Conservation (phyloP, 2,888 invertebrate species). For the Ctenicera cuprea region DNA sequence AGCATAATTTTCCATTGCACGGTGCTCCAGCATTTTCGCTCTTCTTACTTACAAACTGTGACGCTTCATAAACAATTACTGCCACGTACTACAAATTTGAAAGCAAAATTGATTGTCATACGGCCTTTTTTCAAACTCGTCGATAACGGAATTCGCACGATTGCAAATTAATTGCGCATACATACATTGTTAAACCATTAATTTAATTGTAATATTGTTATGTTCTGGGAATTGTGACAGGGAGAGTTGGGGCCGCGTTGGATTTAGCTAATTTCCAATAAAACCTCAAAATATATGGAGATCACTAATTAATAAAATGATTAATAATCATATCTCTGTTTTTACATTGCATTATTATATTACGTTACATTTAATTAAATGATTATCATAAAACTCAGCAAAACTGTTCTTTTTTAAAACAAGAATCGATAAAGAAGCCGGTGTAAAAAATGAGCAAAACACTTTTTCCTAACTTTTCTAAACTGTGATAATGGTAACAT, state of each 20-base stretch:
- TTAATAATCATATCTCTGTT: conserved; percentile 19
- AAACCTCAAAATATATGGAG: conserved; percentile 40
- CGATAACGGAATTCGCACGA: conserved; percentile 16
- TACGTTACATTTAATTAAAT: too few relatives aligned
- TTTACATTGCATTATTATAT: not conserved
- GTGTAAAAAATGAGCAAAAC: too few relatives aligned
- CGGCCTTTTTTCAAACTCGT: conserved; percentile 8
- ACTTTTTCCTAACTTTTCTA: too few relatives aligned
- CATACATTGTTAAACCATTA: conserved; percentile 35
- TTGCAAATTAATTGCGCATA: conserved; percentile 39
- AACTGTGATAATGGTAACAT: too few relatives aligned
- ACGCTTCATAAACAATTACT: conserved; percentile 36
- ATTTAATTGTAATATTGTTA: conserved; percentile 41
- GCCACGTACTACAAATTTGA: conserved; percentile 1
- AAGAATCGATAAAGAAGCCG: too few relatives aligned
- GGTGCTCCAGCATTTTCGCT: conserved; percentile 38
- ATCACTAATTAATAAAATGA: conserved; percentile 35
- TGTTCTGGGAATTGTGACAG: conserved; percentile 29
- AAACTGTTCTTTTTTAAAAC: too few relatives aligned
- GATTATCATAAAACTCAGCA: too few relatives aligned
- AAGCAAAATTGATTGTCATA: conserved; percentile 18
- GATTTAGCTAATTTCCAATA: conserved; percentile 40
- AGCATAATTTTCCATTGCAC: conserved; percentile 53
- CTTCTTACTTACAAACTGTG: conserved; percentile 18
- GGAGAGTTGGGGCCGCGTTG: conserved; percentile 8